Evolutionary conservation across 2,888 invertebrate species (phyloP).

Genomic region (Heliconius hortense): DNA sequence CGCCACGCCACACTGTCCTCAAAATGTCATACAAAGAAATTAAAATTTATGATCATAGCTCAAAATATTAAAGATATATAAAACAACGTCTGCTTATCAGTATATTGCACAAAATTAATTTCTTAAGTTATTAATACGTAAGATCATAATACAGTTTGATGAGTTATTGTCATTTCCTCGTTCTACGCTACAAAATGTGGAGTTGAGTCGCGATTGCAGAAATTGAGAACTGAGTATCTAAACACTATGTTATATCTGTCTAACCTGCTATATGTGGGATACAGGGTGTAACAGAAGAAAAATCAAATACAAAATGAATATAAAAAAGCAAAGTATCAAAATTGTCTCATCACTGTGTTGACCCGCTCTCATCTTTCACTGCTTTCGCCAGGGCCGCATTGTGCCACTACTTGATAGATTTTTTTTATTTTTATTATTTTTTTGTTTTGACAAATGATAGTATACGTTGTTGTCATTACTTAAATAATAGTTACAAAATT

Average conservation of each 20-base stretch:
- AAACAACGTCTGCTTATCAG: too few relatives aligned
- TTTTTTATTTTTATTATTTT: conserved; percentile 27
- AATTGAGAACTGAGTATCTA: neutral
- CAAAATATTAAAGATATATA: too few relatives aligned
- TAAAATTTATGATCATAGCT: too few relatives aligned
- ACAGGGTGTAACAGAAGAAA: neutral
- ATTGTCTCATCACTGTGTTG: conserved; percentile 52
- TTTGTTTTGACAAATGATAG: neutral
- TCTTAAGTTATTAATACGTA: too few relatives aligned
- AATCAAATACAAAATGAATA: conserved; percentile 11
- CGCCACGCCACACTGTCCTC: too few relatives aligned
- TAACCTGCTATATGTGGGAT: neutral
- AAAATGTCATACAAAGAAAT: too few relatives aligned
- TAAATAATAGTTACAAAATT: neutral
- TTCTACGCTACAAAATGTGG: neutral
- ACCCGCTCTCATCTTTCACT: conserved; percentile 79
- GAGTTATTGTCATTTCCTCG: too few relatives aligned
- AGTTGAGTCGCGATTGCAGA: neutral
- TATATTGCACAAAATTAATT: too few relatives aligned
- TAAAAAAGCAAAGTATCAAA: conserved; percentile 61
- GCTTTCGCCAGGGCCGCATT: conserved; percentile 70
- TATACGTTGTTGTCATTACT: neutral
- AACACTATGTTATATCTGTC: neutral
- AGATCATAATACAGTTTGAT: too few relatives aligned
- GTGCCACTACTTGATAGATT: conserved; percentile 30